phyloP scores from a whole-genome alignment of 2,797 vertebrate species.

The Enteromius trimaculatus region DNA sequence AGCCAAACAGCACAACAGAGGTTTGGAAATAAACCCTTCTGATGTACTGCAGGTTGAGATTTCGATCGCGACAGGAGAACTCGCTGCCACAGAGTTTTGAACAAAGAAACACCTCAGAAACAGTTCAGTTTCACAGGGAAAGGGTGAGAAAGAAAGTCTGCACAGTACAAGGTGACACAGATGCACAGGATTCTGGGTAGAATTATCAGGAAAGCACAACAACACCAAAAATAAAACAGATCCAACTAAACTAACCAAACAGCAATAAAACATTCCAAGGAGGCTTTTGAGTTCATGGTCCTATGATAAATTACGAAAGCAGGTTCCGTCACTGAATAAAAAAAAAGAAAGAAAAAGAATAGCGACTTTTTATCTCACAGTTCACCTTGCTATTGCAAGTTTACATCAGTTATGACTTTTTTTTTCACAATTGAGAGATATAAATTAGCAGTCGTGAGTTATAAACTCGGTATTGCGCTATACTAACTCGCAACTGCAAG shows the following conservation, averaged over 20 bases:
- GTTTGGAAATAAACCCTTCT: neutral
- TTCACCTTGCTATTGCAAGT: neutral
- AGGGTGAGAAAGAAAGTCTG: neutral
- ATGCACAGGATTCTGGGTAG: neutral
- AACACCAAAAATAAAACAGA: neutral
- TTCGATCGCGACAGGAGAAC: neutral
- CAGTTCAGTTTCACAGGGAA: neutral
- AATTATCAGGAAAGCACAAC: neutral
- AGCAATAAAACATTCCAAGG: neutral
- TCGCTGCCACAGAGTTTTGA: neutral
- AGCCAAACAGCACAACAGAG: neutral
- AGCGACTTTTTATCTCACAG: neutral
- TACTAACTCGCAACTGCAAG: neutral
- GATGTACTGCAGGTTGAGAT: neutral
- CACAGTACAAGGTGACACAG: neutral
- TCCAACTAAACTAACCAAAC: too few relatives aligned
- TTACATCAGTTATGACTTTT: neutral
- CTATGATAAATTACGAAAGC: neutral
- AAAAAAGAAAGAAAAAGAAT: too few relatives aligned
- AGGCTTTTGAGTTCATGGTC: neutral
- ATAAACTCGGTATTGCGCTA: neutral
- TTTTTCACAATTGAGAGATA: neutral
- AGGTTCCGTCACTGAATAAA: too few relatives aligned
- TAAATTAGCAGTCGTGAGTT: neutral
- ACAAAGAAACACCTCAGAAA: neutral